Evolutionary conservation across 2,888 invertebrate species (phyloP), one percentile per base, ranked within the genome.

Genomic region (Nomada lathburiana): DNA sequence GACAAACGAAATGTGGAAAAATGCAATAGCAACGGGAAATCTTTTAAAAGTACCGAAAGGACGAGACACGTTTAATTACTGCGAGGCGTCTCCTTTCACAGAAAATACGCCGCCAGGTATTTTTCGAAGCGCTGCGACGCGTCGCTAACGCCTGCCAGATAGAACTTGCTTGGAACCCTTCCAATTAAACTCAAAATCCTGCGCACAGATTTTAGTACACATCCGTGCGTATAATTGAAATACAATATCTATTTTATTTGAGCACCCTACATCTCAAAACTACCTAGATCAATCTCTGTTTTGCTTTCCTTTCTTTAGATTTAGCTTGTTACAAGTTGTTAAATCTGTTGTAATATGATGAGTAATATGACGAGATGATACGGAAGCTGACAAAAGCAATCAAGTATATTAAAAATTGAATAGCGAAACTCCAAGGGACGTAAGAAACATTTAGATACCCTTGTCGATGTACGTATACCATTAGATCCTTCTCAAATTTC

Each of bases 11-110:
- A 50, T 7, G 62, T 52, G 71, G 26, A 71, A 50, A 57, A 23
- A 23, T 18, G 65, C 9, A 23, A 10, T 44, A n/a, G 10, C 23
- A 47, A 60, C 5, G 59, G n/a, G 36, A n/a, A 29, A 55, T 57
- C 55, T 63, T 62, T 64, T 53, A 16, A 13, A 74, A 67, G 36
- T 23, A 50, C 36, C 36, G 36, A 53, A 62, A 70, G 76, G 67
- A 78, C 52, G 64, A 73, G 68, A 62, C 57, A 26, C 44, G 78
- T 72, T 73, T 75, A 84, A 79, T 76, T 84, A 75, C 59, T 29
- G n/a, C 62, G 50, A 64, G 70, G 67, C 29, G 53, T 59, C 55
- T 55, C 36, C 18, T 63, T 20, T 59, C 36, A 64, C 60, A 74
- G 29, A 42, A 29, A 7, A 16, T 23, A 13, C 16, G 7, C 36